A percentile compares a stretch with the other conserved stretches of the same genome.
phyloP scores from a whole-genome alignment of 2,888 invertebrate species.

The Tetheella fluctuosa region DNA sequence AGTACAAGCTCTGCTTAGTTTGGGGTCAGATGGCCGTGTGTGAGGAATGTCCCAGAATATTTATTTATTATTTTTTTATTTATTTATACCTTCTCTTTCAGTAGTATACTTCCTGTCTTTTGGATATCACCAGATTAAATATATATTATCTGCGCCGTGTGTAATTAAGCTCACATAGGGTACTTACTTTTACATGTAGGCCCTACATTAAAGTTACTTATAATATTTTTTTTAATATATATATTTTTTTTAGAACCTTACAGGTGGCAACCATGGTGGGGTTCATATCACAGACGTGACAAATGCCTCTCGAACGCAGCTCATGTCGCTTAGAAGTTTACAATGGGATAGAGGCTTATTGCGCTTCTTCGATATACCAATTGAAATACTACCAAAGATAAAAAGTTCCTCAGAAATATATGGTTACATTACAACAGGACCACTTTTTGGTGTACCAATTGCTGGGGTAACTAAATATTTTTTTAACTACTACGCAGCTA shows the following conservation, averaged over 20 bases:
- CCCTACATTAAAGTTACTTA: too few relatives aligned
- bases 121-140: too few relatives aligned
- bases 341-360: slow-evolving; percentile 95
- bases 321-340: slow-evolving; percentile 95
- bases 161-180: too few relatives aligned
- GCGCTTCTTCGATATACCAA: slow-evolving; percentile 94
- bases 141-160: too few relatives aligned
- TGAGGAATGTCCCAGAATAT: too few relatives aligned
- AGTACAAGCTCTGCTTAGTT: too few relatives aligned
- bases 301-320: slow-evolving; percentile 97
- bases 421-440: slow-evolving; percentile 89
- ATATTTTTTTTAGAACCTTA: slow-evolving; percentile 79
- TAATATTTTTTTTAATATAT: neutral
- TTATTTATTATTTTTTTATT: too few relatives aligned
- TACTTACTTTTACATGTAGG: too few relatives aligned
- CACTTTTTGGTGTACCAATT: slow-evolving; percentile 91
- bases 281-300: slow-evolving; percentile 97
- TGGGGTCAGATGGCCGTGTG: too few relatives aligned
- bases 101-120: too few relatives aligned
- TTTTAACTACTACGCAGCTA: too few relatives aligned
- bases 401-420: slow-evolving; percentile 96
- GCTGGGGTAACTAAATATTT: slow-evolving; percentile 88
- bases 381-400: slow-evolving; percentile 93
- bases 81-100: too few relatives aligned
- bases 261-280: slow-evolving; percentile 82